A percentile compares a stretch with the other conserved stretches of the same genome.
These are phyloP conservation scores for Neuroterus valhalla DNA, from an alignment of 1,140 invertebrate genomes.

Conservation along the genomic window DNA sequence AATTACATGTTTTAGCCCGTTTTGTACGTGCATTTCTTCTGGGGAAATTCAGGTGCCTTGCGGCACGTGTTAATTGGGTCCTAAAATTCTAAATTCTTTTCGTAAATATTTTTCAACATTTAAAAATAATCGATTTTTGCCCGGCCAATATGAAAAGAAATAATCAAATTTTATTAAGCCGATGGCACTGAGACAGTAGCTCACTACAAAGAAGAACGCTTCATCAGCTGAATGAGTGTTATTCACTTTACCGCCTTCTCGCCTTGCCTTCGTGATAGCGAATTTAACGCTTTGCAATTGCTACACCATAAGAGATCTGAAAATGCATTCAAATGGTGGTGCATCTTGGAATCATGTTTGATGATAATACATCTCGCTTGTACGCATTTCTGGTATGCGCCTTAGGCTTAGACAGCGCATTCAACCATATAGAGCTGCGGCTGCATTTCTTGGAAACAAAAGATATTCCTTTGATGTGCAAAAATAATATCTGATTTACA, in stretches of 20 bases:
- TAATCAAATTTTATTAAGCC: no score
- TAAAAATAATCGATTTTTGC: no score
- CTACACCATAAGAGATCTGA: background rate
- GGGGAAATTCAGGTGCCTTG: no score
- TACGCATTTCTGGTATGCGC: conserved; percentile 23
- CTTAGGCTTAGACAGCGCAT: conserved; percentile 6
- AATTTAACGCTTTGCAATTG: conserved; percentile 28
- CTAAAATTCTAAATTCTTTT: no score
- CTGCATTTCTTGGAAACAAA: conserved; percentile 21
- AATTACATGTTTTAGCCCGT: no score
- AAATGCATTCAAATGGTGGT: background rate
- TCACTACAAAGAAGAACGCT: conserved; percentile 3
- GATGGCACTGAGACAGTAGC: conserved; percentile 1
- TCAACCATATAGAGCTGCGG: conserved; percentile 1
- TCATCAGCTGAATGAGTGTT: conserved; percentile 22
- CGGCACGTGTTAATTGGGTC: no score
- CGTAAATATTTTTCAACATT: no score
- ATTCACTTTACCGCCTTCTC: background rate
- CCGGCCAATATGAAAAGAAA: no score
- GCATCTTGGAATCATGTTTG: conserved; percentile 9
- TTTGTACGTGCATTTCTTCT: no score
- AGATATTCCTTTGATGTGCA: background rate
- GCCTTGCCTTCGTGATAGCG: background rate
- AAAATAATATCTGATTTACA: conserved; percentile 19
- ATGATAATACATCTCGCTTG: conserved; percentile 27